Evolutionary conservation across 2,888 invertebrate genomes (phyloP).

Genomic region (Agelastica alni): DNA sequence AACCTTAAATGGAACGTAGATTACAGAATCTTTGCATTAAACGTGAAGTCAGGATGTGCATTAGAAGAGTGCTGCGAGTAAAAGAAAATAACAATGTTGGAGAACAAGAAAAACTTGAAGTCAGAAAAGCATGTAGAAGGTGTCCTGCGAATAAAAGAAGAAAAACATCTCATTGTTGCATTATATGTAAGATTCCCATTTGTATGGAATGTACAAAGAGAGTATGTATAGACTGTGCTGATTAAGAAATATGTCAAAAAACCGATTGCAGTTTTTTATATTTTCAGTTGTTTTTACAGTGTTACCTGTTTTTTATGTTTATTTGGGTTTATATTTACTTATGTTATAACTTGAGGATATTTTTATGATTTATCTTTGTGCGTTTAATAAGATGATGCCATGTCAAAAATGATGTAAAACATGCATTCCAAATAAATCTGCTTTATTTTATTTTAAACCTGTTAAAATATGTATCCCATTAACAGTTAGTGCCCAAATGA

Average conservation of each 20-base stretch:
- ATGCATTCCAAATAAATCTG: not conserved
- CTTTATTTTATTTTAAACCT: not conserved
- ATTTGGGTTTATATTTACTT: not conserved
- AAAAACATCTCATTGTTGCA: slow-evolving; percentile 1
- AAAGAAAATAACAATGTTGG: no score
- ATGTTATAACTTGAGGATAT: not conserved
- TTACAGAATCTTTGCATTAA: no score
- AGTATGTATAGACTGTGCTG: not conserved
- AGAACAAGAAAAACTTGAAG: not conserved
- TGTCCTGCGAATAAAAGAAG: no score
- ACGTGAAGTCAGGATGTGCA: no score
- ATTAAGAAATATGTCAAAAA: no score
- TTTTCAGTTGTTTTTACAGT: not conserved
- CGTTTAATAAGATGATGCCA: not conserved
- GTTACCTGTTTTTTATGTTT: no score
- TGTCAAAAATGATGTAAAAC: no score
- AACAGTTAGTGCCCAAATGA: not conserved
- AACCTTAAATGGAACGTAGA: no score
- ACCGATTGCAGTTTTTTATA: not conserved
- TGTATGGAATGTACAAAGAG: slow-evolving; percentile 3
- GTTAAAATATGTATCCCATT: not conserved
- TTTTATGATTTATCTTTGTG: not conserved
- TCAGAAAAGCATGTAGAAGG: no score
- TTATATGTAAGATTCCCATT: not conserved
- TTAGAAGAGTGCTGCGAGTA: no score